Evolutionary conservation across 64 coral and sea anemone species (phyloP), one percentile per base, ranked within the genome.

Genomic region (Stichodactyla helianthus): DNA sequence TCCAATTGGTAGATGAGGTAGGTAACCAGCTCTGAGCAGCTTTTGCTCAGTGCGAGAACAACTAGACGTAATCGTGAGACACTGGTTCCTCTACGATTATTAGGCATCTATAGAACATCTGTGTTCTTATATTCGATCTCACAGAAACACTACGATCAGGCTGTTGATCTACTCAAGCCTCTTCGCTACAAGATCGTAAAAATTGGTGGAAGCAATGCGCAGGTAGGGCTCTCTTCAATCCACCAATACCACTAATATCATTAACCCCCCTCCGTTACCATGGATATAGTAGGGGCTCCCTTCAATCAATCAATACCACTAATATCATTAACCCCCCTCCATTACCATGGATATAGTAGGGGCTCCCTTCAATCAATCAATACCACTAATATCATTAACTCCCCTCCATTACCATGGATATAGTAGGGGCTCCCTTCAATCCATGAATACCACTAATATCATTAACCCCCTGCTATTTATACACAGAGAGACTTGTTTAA

Each of bases 201-300:
- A 18, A 86, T 97, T 50, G 94, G 94, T 51, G 94, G 94, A 4
- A 97, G 94, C 50, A 86, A 97, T 56, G 94, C 94, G 7, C 94
- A 97, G 78, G 94, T 97, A 71, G 6, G 91, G 26, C 16, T 68
- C 6, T 7, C 20, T 81, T 9, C 44, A 57, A 68, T n/a, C 2
- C 6, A 68, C n/a, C n/a, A 68, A 17, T 8, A 68, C 63, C 63
- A 22, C 63, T 9, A 26, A 8, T 7, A 7, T 6, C 63, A 68
- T 68, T 15, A 63, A 19, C 8, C 14, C 0, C 17, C 17, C 12
- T 18, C 60, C 55, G 6, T 15, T 0, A 58, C 55, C 55, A 58
- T 58, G 55, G 55, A 4, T 58, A 0, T 4, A 58, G 94, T 97
- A 61, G 6, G 91, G 26, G 9, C 55, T 11, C 7, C 6, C 20